Evolutionary conservation across 1,140 invertebrate species (phyloP).

Genomic region (Lineus longissimus): DNA sequence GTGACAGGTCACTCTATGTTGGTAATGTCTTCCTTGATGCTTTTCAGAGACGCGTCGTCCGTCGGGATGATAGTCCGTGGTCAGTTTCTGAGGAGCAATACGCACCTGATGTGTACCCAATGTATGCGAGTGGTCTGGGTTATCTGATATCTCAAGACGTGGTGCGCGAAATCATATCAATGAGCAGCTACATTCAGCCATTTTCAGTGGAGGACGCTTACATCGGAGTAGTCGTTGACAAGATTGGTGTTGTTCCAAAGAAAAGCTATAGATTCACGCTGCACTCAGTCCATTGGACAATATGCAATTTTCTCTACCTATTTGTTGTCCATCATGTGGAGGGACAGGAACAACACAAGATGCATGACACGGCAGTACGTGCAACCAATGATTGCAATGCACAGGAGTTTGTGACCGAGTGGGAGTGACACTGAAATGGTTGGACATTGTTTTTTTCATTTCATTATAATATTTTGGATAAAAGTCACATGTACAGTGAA

Average conservation of each 20-base stretch:
- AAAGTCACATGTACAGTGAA: no score
- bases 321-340: conserved; percentile 32
- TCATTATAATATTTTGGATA: no score
- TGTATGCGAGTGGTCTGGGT: conserved; percentile 38
- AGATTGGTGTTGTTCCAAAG: conserved; percentile 24
- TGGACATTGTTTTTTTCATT: no score
- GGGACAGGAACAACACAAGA: conserved; percentile 16
- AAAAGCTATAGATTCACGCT: conserved; percentile 30
- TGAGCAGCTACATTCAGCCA: conserved; percentile 28
- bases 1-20: conserved; percentile 28
- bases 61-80: conserved; percentile 27
- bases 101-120: conserved; percentile 25
- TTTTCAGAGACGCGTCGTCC: conserved; percentile 23
- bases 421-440: no score
- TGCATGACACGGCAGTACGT: no score
- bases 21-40: conserved; percentile 26
- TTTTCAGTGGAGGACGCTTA: conserved; percentile 41
- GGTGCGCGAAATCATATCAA: conserved; percentile 24
- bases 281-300: conserved; percentile 24
- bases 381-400: no score
- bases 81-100: conserved; percentile 27
- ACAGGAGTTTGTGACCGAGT: no score
- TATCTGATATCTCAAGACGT: conserved; percentile 36
- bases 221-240: conserved; percentile 30
- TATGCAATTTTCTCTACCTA: conserved; percentile 39